Evolutionary conservation across 2,888 invertebrate genomes (phyloP).

Genomic region (Nysson spinosus): DNA sequence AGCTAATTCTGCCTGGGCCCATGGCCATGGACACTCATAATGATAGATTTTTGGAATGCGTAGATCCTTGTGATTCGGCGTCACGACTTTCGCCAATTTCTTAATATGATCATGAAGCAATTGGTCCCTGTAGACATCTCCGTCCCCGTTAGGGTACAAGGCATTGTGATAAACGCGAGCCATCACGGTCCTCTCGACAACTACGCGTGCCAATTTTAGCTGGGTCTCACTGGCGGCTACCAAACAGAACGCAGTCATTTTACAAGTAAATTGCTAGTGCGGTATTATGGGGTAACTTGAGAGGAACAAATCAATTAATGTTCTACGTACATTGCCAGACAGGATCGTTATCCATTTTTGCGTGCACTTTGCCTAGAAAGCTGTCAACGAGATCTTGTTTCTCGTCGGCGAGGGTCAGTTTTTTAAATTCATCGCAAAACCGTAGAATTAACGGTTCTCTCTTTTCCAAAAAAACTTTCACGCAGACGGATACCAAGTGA

Average conservation of each 20-base stretch:
- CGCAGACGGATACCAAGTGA: constrained; percentile 87
- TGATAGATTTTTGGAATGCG: constrained; percentile 90
- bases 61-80: constrained; percentile 89
- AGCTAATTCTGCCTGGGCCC: constrained; percentile 93
- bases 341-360: constrained; percentile 84
- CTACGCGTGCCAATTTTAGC: constrained; percentile 86
- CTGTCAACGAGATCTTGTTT: constrained; percentile 92
- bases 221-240: constrained; percentile 85
- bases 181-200: constrained; percentile 94
- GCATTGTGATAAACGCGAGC: constrained; percentile 94
- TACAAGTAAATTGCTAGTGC: background rate
- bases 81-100: constrained; percentile 86
- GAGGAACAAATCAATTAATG: too few species aligned
- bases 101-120: constrained; percentile 93
- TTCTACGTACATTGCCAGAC: constrained; percentile 84
- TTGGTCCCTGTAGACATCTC: constrained; percentile 93
- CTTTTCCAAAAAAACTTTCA: constrained; percentile 88
- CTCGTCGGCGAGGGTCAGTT: constrained; percentile 90
- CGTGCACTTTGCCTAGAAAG: constrained; percentile 85
- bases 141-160: constrained; percentile 98
- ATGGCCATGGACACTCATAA: constrained; percentile 97
- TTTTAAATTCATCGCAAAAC: constrained; percentile 89
- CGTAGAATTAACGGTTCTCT: constrained; percentile 85
- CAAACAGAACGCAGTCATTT: constrained; percentile 6
- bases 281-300: background rate